Evolutionary conservation across 2,113 vertebrate species (phyloP), one percentile per base, ranked within the genome.

Genomic region (Anser cygnoides): DNA sequence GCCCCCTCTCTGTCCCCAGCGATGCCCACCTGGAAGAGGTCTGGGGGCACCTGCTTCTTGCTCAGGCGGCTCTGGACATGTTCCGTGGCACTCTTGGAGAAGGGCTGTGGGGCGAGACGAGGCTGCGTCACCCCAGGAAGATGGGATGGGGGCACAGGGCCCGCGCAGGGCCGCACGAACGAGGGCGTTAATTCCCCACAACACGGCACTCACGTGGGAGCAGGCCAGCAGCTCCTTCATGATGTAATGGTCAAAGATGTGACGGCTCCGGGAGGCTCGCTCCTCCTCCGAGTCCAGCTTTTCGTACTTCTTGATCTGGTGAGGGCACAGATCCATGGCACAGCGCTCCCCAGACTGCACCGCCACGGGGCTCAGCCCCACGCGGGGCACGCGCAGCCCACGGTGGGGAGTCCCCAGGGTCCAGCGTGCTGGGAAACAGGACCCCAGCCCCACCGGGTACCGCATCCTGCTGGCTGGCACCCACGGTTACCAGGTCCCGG

Each of bases 171-270:
- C 61, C 50, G 57, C 37, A 9, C 6, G 0, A 46, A 6, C 0
- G 20, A 11, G 46, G 46, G 20, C 5, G 46, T 49, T 49, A 50
- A 50, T 25, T 13, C 49, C 49, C 49, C 49, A 13, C 49, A 23
- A 23, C 49, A 7, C 11, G 49, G 49, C 49, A 50, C 49, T 25
- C 22, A 50, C 49, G 0, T 98, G 98, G 8, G 98, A 98, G 92
- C 98, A 98, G 87, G 98, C 97, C 94, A 98, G 93, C 82, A 98
- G 96, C 95, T 98, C 98, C 90, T 98, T 98, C 98, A 98, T 98
- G 95, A 98, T 98, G 68, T 98, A 98, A 31, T 90, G 96, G 90
- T 98, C 98, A 0, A 98, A 98, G 96, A 98, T 97, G 79, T 98
- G 97, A 39, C 97, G 97, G 93, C 98, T 98, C 21, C 85, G 88